Percentiles rank a stretch among this genome's conserved stretches.
Evolutionary conservation across 2,888 invertebrate genomes (phyloP).

Genomic region (Odontomyia ornata): DNA sequence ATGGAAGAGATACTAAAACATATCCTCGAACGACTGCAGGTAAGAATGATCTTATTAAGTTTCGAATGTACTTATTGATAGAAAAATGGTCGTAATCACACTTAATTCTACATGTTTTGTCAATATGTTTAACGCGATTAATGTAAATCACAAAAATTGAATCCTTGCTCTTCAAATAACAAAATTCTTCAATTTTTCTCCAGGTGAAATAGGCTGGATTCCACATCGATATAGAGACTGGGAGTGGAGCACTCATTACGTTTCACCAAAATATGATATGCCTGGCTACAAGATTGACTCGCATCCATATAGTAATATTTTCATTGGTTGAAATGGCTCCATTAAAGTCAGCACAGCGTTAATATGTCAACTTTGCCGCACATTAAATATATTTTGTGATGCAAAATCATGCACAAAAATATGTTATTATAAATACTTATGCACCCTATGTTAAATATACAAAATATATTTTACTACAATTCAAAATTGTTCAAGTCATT

Average conservation of each 20-base stretch:
- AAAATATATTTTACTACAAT: too few relatives aligned
- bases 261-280: conserved; percentile 60
- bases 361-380: too few relatives aligned
- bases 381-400: too few relatives aligned
- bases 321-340: conserved; percentile 59
- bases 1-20: conserved; percentile 1
- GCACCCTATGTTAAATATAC: too few relatives aligned
- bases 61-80: background rate
- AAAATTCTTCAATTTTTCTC: background rate
- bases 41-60: conserved; percentile 50
- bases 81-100: too few relatives aligned
- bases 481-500: too few relatives aligned
- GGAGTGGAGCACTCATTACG: conserved; percentile 60
- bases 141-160: background rate
- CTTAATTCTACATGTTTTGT: too few relatives aligned
- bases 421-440: too few relatives aligned
- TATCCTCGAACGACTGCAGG: conserved; percentile 56
- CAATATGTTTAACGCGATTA: too few relatives aligned
- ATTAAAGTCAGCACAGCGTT: too few relatives aligned
- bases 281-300: conserved; percentile 58
- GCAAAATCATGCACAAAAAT: too few relatives aligned
- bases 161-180: background rate
- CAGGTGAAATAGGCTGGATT: conserved; percentile 58
- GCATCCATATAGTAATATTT: conserved; percentile 58
- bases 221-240: conserved; percentile 55